Base-by-base conservation (phyloP, 2,113 vertebrate species). In the Axis porcinus region DNA sequence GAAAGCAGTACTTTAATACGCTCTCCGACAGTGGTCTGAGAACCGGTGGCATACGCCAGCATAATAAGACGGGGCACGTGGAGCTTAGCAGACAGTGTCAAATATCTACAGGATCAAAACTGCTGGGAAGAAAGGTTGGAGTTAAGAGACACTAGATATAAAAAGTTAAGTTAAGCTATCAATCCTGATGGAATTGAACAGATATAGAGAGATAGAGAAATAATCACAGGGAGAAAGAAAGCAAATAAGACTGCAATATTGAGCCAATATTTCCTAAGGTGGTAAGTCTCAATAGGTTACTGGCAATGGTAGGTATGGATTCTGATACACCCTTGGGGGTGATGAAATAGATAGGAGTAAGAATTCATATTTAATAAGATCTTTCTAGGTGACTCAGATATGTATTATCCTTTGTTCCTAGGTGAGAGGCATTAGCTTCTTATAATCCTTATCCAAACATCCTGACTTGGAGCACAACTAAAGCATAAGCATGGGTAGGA, bases 121-220 rank as follows among this genome's bases (percentile, higher is more conserved):
- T 64, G 21, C 55, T 67, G 7, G 16, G 11, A 90, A 58, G 57
- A 91, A 85, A 58, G 8, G 25, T 9, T 50, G 54, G 50, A 62
- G 57, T 85, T 84, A 88, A 74, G 28, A 89, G 67, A 82, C 50
- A 76, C 27, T 97, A 81, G 70, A 64, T 74, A 94, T 74, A 25
- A 82, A 97, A 96, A 82, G 21, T 86, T 89, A 96, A 82, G 21
- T 86, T 89, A 95, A 95, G 84, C 52, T 91, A 88, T 62, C 15
- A 62, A 70, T 70, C 36, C 36, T 62, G 30, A 81, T 70, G 43
- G 28, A 91, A 91, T 84, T 94, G 33, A 78, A 89, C 19, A 78
- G 17, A 40, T 33, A 50, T 11, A 52, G 8, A 78, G 27, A 91
- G 40, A 60, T 0, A 85, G 52, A 89, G 17, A 33, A 84, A 52